Evolutionary conservation across 2,113 vertebrate species (phyloP).

Genomic region (Ceratotherium simum): DNA sequence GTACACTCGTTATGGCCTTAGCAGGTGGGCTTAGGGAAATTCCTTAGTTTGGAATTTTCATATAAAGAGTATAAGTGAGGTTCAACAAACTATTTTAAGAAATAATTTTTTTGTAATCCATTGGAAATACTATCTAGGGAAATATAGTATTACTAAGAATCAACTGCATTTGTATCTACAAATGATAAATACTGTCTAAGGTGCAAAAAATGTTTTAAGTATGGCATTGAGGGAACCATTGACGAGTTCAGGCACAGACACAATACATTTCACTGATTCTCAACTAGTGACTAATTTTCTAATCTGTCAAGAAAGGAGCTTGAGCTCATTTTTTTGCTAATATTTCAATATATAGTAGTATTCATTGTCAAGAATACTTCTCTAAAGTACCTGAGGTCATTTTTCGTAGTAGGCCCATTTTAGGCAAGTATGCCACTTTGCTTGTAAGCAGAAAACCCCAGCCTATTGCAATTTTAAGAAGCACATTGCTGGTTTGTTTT

Average conservation of each 20-base stretch:
- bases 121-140: not conserved
- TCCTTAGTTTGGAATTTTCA: not conserved
- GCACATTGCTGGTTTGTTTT: not conserved
- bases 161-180: not conserved
- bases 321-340: not conserved
- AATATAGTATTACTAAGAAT: not conserved
- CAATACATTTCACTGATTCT: not conserved
- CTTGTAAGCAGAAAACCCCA: not conserved
- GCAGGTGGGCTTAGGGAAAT: not conserved
- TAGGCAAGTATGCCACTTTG: not conserved
- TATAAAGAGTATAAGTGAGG: not conserved
- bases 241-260: not conserved
- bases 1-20: not conserved
- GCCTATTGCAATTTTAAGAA: not conserved
- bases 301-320: not conserved
- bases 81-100: not conserved
- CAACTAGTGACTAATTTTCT: not conserved
- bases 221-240: not conserved
- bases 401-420: not conserved
- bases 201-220: not conserved
- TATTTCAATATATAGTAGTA: not conserved
- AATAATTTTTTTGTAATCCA: not conserved
- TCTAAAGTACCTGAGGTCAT: not conserved
- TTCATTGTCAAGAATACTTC: not conserved
- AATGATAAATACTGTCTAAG: not conserved